Evolutionary conservation across 2,113 vertebrate genomes (phyloP).

Genomic region (Ceyx margarethae): DNA sequence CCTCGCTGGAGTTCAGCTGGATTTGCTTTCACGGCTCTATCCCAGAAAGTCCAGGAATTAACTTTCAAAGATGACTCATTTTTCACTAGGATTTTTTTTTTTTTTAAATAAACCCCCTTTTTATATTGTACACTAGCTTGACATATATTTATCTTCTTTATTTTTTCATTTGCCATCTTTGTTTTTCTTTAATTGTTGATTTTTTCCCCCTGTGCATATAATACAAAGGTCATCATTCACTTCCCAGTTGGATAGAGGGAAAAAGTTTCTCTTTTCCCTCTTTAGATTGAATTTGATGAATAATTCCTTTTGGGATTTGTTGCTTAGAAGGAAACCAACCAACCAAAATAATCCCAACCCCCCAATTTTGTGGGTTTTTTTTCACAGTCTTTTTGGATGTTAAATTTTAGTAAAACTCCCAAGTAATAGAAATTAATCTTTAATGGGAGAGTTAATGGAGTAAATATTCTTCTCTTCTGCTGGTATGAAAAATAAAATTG

Average conservation of each 20-base stretch:
- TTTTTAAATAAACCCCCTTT: not conserved
- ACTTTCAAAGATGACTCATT: not conserved
- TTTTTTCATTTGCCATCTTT: not conserved
- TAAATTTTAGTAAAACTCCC: not conserved
- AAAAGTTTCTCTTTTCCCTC: not conserved
- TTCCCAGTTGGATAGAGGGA: not conserved
- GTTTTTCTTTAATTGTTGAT: not conserved
- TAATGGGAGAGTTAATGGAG: not conserved
- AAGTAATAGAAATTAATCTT: not conserved
- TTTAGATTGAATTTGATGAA: not conserved
- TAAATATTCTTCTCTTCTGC: not conserved
- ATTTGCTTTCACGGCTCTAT: not conserved
- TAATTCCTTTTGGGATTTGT: not conserved
- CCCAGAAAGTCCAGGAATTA: not conserved
- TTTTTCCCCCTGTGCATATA: not conserved
- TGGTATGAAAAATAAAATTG: not conserved
- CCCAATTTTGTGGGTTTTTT: not conserved
- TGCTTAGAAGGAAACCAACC: not conserved
- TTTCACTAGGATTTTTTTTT: not conserved
- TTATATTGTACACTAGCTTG: not conserved
- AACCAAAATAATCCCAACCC: not conserved
- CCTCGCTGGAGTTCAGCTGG: not conserved
- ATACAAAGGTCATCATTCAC: not conserved
- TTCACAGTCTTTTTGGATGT: not conserved
- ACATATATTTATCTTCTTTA: not conserved